A percentile compares a stretch with the other conserved stretches of the same genome.
Evolutionary conservation across 1,140 invertebrate species (phyloP).

Genomic region (Drosophila tsacasi): DNA sequence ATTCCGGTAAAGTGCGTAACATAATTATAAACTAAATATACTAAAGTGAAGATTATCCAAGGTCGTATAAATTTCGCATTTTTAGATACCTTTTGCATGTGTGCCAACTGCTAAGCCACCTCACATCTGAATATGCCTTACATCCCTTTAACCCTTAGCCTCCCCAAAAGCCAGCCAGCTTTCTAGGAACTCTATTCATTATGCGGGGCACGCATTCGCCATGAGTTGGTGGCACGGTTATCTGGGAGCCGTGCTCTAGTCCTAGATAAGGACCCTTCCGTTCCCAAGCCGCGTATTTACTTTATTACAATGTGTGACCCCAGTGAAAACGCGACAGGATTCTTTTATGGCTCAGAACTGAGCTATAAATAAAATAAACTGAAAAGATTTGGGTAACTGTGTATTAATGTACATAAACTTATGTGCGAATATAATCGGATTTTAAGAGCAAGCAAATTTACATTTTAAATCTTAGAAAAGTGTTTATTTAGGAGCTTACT

Average conservation of each 20-base stretch:
- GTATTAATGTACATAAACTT: background rate
- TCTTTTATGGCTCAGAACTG: slow-evolving; percentile 19
- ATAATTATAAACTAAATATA: slow-evolving; percentile 19
- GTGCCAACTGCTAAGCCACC: slow-evolving; percentile 31
- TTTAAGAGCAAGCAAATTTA: background rate
- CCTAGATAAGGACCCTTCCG: slow-evolving; percentile 39
- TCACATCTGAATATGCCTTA: background rate
- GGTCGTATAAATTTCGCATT: slow-evolving; percentile 23
- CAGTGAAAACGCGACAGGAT: slow-evolving; percentile 31
- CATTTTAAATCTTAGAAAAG: background rate
- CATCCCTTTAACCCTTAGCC: slow-evolving; percentile 12
- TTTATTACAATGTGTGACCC: slow-evolving; percentile 51
- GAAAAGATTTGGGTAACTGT: slow-evolving; percentile 10
- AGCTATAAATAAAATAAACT: slow-evolving; percentile 23
- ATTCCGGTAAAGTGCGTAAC: slow-evolving; percentile 30
- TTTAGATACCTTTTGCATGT: slow-evolving; percentile 16
- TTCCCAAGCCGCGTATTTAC: slow-evolving; percentile 35
- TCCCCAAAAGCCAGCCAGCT: background rate
- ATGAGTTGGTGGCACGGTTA: slow-evolving; percentile 64
- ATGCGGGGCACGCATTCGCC: slow-evolving; percentile 67
- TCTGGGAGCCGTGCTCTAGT: slow-evolving; percentile 48
- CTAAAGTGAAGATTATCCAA: background rate
- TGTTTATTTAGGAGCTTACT: slow-evolving; percentile 7
- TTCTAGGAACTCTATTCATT: slow-evolving; percentile 59
- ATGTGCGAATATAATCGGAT: background rate